phyloP scores from a whole-genome alignment of 2,113 vertebrate species.

The Coptodon rendalli region DNA sequence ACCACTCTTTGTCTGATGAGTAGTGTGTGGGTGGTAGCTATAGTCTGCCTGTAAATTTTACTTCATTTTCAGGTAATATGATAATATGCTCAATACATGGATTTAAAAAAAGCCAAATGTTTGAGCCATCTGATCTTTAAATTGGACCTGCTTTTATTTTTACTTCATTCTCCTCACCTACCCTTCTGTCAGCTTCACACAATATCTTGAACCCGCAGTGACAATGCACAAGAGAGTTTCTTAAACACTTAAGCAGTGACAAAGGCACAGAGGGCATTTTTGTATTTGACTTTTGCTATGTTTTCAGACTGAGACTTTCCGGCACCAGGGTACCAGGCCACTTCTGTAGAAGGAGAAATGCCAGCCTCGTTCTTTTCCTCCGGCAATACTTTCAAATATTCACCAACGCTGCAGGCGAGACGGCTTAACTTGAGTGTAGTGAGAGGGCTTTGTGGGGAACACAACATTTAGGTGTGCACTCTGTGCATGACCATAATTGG shows the following conservation, averaged over 20 bases:
- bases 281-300: conserved; percentile 3
- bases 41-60: not conserved
- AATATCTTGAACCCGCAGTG: not conserved
- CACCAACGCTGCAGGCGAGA: conserved; percentile 57
- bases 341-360: conserved; percentile 44
- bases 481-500: conserved; percentile 48
- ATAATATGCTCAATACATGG: not conserved
- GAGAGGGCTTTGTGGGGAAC: not conserved
- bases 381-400: conserved; percentile 64
- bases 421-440: conserved; percentile 22
- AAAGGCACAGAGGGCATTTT: conserved; percentile 5
- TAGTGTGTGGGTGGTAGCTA: not conserved
- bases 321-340: conserved; percentile 7
- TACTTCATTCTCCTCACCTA: not conserved
- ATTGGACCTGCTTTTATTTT: not conserved
- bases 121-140: not conserved
- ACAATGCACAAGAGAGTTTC: not conserved
- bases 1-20: not conserved
- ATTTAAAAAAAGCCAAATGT: not conserved
- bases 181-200: not conserved
- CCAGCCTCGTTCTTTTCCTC: conserved; percentile 33
- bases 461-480: not conserved
- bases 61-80: not conserved
- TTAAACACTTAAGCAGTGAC: not conserved
- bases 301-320: conserved; percentile 1